Base-by-base conservation (phyloP, 2,113 vertebrate species). In the Laticauda colubrina region DNA sequence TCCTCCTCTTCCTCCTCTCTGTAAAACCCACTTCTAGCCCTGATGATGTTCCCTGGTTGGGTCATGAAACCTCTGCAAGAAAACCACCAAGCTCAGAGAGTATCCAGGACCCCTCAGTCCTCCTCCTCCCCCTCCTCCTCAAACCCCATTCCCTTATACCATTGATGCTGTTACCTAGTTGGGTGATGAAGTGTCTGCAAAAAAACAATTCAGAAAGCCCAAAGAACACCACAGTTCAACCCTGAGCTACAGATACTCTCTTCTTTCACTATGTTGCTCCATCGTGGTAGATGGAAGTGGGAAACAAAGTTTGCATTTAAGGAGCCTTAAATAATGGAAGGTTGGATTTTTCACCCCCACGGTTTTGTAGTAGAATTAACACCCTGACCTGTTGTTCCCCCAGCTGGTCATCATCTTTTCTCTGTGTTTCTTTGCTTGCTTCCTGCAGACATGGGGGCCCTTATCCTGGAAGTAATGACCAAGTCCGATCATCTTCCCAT, bases 381-480 rank as follows among this genome's bases (percentile, higher is more conserved):
- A 3, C 23, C 4, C 4, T 21, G 23, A 24, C 6, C 1, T 6
- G 11, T 45, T 23, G 8, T 92, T 43, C 56, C 8, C 14, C 23
- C 18, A 5, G 21, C 85, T 91, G 8, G 56, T 12, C 14, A 1
- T 43, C 14, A 3, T 20, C 51, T 51, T 54, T 69, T 21, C 23
- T 61, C 57, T n/a, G n/a, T 24, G 24, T 57, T 57, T 95, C 45
- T 48, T 93, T 95, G 95, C 86, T 94, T 20, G 34, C 69, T 81
- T 81, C 69, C n/a, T 43, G 87, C 97, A 99, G 99, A 99, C 97
- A 99, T 99, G 99, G 98, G 98, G 87, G 97, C 96, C 29, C 97
- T 99, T 90, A 97, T 99, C 69, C 95, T 99, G 95, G 99, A 99
- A 54, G 97, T 99, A 34, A 96, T 99, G 94, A 98, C 97, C 95